phyloP scores from a whole-genome alignment of 2,113 vertebrate species.

The Callipepla californica region DNA sequence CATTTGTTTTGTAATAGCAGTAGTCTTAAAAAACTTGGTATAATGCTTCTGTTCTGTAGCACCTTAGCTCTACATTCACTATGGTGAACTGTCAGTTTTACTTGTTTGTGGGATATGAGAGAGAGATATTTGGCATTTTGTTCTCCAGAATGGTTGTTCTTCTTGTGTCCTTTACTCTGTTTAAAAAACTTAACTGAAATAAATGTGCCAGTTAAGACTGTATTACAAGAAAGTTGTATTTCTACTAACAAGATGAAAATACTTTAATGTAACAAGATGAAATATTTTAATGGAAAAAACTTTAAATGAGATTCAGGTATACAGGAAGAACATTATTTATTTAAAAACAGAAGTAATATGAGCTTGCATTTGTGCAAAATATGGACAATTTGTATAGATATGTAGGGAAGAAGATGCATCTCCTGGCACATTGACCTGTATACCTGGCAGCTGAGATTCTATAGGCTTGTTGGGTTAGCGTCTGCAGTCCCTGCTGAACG shows the following conservation, averaged over 20 bases:
- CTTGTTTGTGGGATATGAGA: not conserved
- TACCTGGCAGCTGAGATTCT: fast-evolving
- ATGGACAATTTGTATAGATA: fast-evolving
- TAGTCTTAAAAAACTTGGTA: not conserved
- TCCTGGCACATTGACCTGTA: not conserved
- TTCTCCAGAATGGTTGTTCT: not conserved
- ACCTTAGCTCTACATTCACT: not conserved
- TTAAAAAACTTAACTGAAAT: not conserved
- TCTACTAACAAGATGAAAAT: not conserved
- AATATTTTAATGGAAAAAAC: not conserved
- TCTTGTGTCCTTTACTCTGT: not conserved
- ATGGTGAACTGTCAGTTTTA: not conserved
- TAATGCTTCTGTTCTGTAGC: not conserved
- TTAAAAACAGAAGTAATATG: not conserved
- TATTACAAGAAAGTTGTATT: not conserved
- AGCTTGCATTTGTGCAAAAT: not conserved
- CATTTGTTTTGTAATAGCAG: not conserved
- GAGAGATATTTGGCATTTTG: not conserved
- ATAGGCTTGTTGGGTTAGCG: not conserved
- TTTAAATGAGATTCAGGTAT: not conserved
- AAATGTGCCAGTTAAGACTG: not conserved
- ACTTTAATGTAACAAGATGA: too few species aligned
- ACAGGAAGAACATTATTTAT: not conserved
- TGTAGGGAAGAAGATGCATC: not conserved
- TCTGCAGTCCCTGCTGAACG: too few species aligned